Evolutionary conservation across 2,797 vertebrate genomes (phyloP).

Genomic region (Okamejei kenojei): DNA sequence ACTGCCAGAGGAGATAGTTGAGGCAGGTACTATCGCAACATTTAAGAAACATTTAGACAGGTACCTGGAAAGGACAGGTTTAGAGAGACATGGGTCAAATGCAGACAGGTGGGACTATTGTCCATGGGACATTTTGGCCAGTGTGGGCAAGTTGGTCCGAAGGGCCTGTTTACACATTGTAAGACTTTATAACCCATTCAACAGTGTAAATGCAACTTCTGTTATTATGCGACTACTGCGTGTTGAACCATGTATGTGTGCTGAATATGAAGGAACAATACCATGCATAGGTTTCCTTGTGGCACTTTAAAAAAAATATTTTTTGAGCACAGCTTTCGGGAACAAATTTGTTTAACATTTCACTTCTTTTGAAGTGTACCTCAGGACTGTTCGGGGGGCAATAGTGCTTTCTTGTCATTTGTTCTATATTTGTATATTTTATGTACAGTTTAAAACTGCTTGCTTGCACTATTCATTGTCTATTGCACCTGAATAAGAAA

Average conservation of each 20-base stretch:
- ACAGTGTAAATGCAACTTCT: not conserved
- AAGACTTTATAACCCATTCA: too few relatives aligned
- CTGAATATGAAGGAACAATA: not conserved
- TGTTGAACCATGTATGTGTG: not conserved
- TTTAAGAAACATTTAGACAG: too few relatives aligned
- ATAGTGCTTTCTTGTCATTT: slow-evolving; percentile 28
- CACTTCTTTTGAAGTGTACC: slow-evolving; percentile 34
- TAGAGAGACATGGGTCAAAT: too few relatives aligned
- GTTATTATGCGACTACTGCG: too few relatives aligned
- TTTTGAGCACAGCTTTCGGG: slow-evolving; percentile 2
- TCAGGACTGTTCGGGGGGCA: slow-evolving; percentile 35
- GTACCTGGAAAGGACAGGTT: too few relatives aligned
- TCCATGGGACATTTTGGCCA: too few relatives aligned
- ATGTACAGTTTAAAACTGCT: slow-evolving; percentile 26
- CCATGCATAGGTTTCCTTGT: too few relatives aligned
- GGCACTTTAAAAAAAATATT: not conserved
- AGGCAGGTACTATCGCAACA: too few relatives aligned
- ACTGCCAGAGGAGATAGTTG: too few relatives aligned
- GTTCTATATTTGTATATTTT: slow-evolving; percentile 37
- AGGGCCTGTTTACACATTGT: too few relatives aligned
- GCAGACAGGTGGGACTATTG: too few relatives aligned
- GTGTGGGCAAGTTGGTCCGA: too few relatives aligned
- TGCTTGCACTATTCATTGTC: slow-evolving; percentile 36
- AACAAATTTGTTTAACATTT: slow-evolving; percentile 34
- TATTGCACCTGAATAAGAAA: slow-evolving; percentile 32